Conservation (phyloP, 2,888 invertebrate genomes). For the Nysson spinosus region DNA sequence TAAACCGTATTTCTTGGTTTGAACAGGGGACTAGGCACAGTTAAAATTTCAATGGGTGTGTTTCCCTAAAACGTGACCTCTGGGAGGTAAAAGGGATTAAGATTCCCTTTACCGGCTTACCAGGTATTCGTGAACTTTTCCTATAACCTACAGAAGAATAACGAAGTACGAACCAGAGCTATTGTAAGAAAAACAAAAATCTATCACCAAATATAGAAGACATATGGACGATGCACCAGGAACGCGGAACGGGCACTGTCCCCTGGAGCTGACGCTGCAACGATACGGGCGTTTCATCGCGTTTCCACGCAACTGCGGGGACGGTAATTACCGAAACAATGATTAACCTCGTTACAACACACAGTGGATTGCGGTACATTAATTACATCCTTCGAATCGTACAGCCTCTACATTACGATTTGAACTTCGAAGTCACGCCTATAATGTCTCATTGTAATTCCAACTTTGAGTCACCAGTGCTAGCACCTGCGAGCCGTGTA, state of each 20-base stretch:
- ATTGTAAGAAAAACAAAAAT: background rate
- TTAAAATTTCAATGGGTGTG: too few relatives aligned
- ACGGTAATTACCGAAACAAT: conserved; percentile 43
- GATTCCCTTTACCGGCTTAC: too few relatives aligned
- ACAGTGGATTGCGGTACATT: conserved; percentile 2
- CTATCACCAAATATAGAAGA: conserved; percentile 7
- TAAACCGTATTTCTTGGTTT: too few relatives aligned
- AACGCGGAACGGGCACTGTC: conserved; percentile 51
- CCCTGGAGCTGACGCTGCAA: conserved; percentile 35
- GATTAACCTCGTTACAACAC: conserved; percentile 32
- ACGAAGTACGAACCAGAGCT: background rate
- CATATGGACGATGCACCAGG: conserved; percentile 30
- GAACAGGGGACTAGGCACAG: too few relatives aligned
- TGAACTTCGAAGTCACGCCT: too few relatives aligned
- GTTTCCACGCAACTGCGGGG: conserved; percentile 42
- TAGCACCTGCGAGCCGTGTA: too few relatives aligned
- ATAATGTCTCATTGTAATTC: too few relatives aligned
- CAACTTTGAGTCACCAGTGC: too few relatives aligned
- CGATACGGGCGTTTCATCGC: conserved; percentile 38
- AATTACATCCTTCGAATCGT: conserved; percentile 1
- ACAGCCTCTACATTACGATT: background rate
- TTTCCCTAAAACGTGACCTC: too few relatives aligned
- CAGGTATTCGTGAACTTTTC: too few relatives aligned
- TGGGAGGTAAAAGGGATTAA: too few relatives aligned
- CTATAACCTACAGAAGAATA: too few relatives aligned